These are phyloP conservation scores for Sminthurinus signatus DNA, from an alignment of 1,140 invertebrate species.

Conservation along the genomic window DNA sequence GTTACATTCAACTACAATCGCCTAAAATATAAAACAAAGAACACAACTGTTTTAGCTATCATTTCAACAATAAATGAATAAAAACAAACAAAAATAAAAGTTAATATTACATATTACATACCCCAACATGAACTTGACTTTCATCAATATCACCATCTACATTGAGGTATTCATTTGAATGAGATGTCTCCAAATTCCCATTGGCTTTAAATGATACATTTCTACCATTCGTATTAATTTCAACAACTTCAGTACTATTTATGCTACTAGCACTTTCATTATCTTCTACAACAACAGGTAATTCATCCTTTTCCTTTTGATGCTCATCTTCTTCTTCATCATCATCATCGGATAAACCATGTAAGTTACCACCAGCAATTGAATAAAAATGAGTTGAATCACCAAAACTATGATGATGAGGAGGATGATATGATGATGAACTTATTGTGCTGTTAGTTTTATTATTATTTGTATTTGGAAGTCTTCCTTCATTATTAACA, in stretches of 20 bases:
- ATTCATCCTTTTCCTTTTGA: neutral
- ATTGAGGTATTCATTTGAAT: neutral
- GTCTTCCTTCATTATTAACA: no score
- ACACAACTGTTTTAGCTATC: neutral
- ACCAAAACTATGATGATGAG: neutral
- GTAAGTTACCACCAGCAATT: neutral
- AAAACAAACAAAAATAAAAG: neutral
- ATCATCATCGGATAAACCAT: no score
- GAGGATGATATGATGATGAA: no score
- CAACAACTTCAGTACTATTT: neutral
- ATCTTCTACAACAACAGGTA: no score
- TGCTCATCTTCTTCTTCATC: no score
- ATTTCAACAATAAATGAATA: neutral
- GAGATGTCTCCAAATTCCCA: neutral
- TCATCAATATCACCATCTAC: neutral
- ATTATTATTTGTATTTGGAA: no score
- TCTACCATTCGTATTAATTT: neutral
- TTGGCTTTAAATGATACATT: neutral
- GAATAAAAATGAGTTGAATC: neutral
- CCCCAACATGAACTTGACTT: neutral
- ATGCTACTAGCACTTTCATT: neutral
- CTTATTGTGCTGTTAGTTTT: no score
- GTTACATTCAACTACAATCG: no score
- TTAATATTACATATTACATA: neutral
- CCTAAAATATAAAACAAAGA: neutral